phyloP scores from a whole-genome alignment of 2,888 invertebrate species.

The Tetranychus piercei region DNA sequence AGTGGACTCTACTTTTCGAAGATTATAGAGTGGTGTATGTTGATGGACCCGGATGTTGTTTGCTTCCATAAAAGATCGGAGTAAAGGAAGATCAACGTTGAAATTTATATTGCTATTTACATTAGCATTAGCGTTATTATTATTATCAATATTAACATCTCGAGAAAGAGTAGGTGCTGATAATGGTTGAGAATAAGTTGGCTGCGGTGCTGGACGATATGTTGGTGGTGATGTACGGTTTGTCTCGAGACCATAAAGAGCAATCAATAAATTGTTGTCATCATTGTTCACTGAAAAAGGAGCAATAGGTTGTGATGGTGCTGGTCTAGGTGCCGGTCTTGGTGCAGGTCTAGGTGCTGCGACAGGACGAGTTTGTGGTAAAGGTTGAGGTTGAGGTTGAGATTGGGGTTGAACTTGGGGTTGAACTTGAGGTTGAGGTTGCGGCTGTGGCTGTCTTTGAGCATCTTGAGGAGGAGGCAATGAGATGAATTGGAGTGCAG shows the following conservation, averaged over 20 bases:
- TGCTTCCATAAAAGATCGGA: not conserved
- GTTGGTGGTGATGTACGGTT: not conserved
- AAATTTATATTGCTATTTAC: not conserved
- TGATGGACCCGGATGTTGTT: not conserved
- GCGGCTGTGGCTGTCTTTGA: not conserved
- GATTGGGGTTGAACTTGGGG: not conserved
- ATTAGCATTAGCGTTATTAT: not conserved
- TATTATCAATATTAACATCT: not conserved
- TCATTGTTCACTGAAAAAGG: not conserved
- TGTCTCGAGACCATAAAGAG: not conserved
- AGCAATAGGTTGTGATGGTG: not conserved
- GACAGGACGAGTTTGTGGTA: not conserved
- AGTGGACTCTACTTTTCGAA: not conserved
- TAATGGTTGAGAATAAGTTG: not conserved
- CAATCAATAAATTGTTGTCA: not conserved
- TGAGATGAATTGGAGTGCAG: too few species aligned
- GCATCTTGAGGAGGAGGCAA: not conserved
- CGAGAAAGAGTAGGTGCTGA: not conserved
- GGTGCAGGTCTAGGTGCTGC: not conserved
- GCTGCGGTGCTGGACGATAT: not conserved
- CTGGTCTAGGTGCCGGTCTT: not conserved
- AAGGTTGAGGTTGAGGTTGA: not conserved
- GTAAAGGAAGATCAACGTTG: not conserved
- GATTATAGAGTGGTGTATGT: not conserved
- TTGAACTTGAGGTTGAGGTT: not conserved